A percentile compares a stretch with the other conserved stretches of the same genome.
These are phyloP conservation scores for Neodon shergylaensis DNA, from an alignment of 2,113 vertebrate genomes.

Conservation along the genomic window DNA sequence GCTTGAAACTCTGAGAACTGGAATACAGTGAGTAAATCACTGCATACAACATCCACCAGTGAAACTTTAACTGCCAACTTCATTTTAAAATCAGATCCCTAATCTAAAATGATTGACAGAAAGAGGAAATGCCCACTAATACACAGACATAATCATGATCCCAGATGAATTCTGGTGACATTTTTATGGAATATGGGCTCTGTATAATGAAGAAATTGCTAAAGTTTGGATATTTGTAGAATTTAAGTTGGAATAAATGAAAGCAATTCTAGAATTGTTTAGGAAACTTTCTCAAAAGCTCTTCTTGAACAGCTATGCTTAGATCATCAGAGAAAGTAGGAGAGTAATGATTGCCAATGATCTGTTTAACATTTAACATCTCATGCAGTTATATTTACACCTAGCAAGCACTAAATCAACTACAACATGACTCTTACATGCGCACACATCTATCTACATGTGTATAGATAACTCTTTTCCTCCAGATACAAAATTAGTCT, in stretches of 20 bases:
- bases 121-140: constrained; percentile 28
- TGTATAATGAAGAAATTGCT: constrained; percentile 3
- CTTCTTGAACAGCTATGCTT: not conserved
- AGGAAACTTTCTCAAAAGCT: not conserved
- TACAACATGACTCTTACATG: not conserved
- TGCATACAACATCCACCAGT: not conserved
- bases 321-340: not conserved
- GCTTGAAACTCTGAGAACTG: constrained; percentile 7
- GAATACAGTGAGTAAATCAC: constrained; percentile 4
- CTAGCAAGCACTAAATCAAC: not conserved
- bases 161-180: constrained; percentile 5
- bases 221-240: constrained; percentile 1
- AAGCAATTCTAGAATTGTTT: constrained; percentile 27
- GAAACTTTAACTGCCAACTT: not conserved
- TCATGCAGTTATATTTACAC: not conserved
- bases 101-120: not conserved
- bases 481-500: not conserved
- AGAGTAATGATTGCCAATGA: not conserved
- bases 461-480: not conserved
- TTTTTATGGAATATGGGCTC: constrained; percentile 11
- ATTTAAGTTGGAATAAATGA: constrained; percentile 11
- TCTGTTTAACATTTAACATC: not conserved
- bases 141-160: not conserved
- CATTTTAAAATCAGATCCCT: constrained; percentile 3
- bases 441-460: not conserved